Evolutionary conservation across 1,140 invertebrate genomes (phyloP), one percentile per base, ranked within the genome.

Genomic region (Zaprionus gabonicus): DNA sequence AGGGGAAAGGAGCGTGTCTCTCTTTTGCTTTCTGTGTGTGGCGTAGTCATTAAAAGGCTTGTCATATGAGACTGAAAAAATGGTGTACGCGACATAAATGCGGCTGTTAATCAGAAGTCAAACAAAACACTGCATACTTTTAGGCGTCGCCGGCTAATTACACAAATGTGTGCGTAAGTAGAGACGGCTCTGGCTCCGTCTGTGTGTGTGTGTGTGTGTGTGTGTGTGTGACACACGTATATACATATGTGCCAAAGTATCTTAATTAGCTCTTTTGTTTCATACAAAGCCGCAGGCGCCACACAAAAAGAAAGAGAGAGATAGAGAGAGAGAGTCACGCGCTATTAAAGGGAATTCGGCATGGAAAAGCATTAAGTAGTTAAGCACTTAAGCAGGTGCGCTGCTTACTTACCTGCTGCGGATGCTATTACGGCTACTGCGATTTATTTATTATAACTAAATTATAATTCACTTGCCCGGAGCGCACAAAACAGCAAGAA

Each of bases 51-150:
- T 84, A 83, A 83, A 81, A 84, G 81, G 81, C 81, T 82, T 84
- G 77, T 73, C 81, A 83, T 65, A 55, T 41, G 49, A 57, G 38
- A 28, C 44, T 28, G 46, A 51, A 20, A 51, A 51, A 51, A 51
- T 23, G 46, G 46, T 20, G 46, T 23, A 20, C 46, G 46, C 46
- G 38, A n/a, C 46, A 51, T 76, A 76, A 76, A 67, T 66, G 74
- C 57, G 44, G 82, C 82, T 75, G 78, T 85, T 85, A 85, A 85
- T 85, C 80, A 82, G 76, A 85, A 82, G 76, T 79, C 82, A 85
- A 85, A 85, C 82, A 85, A 79, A 84, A 62, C 76, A 74, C 36
- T 78, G 82, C 79, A 77, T 86, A 82, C 82, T 82, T 82, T 82
- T 60, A 49, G 68, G 75, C 75, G 65, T 60, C 62, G 62, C 20